These are phyloP conservation scores for Cyprinodon brontotheroides DNA, from an alignment of 2,113 vertebrate species.

Conservation along the genomic window DNA sequence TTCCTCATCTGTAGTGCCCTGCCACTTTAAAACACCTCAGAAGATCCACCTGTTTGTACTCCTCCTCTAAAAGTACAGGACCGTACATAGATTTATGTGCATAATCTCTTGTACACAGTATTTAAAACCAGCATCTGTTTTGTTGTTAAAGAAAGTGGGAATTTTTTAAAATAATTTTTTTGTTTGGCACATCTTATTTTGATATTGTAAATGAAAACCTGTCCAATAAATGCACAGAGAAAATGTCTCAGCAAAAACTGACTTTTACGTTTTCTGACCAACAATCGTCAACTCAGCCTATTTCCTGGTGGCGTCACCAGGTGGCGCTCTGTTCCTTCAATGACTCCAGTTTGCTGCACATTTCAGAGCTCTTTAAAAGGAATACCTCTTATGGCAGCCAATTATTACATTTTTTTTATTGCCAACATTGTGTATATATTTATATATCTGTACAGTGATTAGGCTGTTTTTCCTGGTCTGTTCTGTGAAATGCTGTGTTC, in stretches of 20 bases:
- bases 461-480: slow-evolving; percentile 35
- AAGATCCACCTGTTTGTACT: slow-evolving; percentile 56
- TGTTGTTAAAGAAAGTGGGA: slow-evolving; percentile 59
- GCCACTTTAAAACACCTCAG: slow-evolving; percentile 68
- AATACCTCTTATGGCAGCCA: neutral
- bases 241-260: slow-evolving; percentile 19
- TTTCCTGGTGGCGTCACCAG: slow-evolving; percentile 45
- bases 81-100: slow-evolving; percentile 51
- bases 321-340: slow-evolving; percentile 55
- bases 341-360: neutral
- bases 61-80: slow-evolving; percentile 61
- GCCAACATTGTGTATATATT: slow-evolving; percentile 18
- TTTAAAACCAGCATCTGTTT: slow-evolving; percentile 61
- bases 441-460: slow-evolving; percentile 34
- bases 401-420: neutral
- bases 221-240: slow-evolving; percentile 29
- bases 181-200: slow-evolving; percentile 68
- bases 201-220: slow-evolving; percentile 66
- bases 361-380: neutral
- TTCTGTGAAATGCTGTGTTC: slow-evolving; percentile 47
- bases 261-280: slow-evolving; percentile 9
- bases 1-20: slow-evolving; percentile 52
- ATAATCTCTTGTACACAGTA: slow-evolving; percentile 66
- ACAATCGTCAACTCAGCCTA: neutral
- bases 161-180: slow-evolving; percentile 68